These are phyloP conservation scores for Hemicentrotus pulcherrimus DNA, from an alignment of 35 echinoderm and acorn worm species.

Conservation along the genomic window DNA sequence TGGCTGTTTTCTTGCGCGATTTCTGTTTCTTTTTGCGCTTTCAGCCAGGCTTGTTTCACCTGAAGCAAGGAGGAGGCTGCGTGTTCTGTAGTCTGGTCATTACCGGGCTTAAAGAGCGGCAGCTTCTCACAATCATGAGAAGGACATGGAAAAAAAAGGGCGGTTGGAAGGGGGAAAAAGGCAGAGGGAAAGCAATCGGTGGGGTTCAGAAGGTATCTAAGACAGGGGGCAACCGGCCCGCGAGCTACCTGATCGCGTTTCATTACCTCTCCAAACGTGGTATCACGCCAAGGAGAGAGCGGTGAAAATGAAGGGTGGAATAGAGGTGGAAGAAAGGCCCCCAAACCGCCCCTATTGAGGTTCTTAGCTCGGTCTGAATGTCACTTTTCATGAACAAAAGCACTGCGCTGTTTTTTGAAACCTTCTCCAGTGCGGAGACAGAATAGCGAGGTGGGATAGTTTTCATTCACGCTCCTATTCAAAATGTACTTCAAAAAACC, in stretches of 20 bases:
- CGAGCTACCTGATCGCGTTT: background rate
- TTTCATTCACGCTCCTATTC: conserved; percentile 17
- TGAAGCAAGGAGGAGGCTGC: background rate
- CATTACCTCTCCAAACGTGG: background rate
- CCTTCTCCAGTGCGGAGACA: background rate
- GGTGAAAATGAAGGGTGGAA: background rate
- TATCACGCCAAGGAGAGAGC: background rate
- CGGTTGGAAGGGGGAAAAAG: background rate
- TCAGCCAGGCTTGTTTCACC: conserved; percentile 14
- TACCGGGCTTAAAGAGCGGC: background rate
- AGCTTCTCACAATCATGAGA: conserved; percentile 1
- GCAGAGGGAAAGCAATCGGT: background rate
- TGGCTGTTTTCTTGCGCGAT: conserved; percentile 43
- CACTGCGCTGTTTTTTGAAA: background rate
- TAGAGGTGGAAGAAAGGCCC: background rate
- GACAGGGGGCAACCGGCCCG: conserved; percentile 11
- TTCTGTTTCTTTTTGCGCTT: conserved; percentile 40
- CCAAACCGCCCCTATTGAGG: background rate
- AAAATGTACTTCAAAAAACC: background rate
- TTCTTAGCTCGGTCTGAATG: background rate
- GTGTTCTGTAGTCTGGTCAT: background rate
- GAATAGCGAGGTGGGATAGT: background rate
- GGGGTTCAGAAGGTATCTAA: conserved; percentile 1
- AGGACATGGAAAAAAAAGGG: background rate
- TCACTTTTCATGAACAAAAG: conserved; percentile 5